Base-by-base conservation (phyloP, 1,140 invertebrate species). In the Hycleus phaleratus region DNA sequence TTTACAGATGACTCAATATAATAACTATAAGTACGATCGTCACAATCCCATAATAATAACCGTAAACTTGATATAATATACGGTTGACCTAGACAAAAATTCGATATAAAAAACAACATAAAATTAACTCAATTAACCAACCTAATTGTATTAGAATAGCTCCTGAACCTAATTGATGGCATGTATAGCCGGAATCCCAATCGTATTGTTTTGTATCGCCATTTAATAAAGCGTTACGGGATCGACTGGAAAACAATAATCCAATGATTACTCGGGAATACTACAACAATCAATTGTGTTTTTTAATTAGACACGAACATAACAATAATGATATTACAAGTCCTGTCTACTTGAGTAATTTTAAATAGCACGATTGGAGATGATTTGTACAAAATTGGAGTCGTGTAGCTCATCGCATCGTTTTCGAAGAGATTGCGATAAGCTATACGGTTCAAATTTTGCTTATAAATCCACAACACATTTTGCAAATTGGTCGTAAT, bases 171-270 rank as follows among this genome's bases (percentile, higher is more conserved):
- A 99, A 78, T 77, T 99, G 96, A 81, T 99, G 97, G 75, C 95
- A 98, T 2, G 95, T 98, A 75, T 98, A 99, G 46, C 97, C 94
- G 60, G 87, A 92, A 74, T 99, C 95, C 95, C 95, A 98, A 79
- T 98, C 94, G 76, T 99, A 99, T 73, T 91, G 87, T 62, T 87
- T 83, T 26, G 83, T 92, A 69, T 98, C 91, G 3, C 95, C 95
- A 81, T 99, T 97, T 53, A 99, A 82, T 6, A 99, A 79, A n/a
- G 93, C 88, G 80, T 98, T 96, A 49, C 95, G 80, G 47, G 87
- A 88, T 47, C 94, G 83, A 70, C 93, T 93, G 32, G 4, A 32
- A 32, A 18, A 18, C 18, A 18, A 18, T 18, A 18, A 18, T 18
- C 18, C 18, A 18, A 18, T 18, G 1, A 18, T 18, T 18, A 18